phyloP scores from a whole-genome alignment of 1,140 invertebrate genomes.

The Samia ricini region DNA sequence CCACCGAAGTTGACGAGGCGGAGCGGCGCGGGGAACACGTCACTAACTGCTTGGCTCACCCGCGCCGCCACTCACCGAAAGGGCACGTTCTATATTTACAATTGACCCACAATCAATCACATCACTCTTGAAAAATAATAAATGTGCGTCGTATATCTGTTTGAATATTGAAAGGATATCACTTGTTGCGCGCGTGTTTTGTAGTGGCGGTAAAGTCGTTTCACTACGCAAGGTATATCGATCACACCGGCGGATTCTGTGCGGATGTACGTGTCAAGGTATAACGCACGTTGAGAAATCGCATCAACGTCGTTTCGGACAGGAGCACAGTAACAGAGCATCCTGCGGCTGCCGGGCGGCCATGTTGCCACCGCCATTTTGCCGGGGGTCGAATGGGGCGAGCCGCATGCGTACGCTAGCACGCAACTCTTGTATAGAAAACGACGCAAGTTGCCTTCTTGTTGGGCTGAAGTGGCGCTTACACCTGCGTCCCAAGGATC shows the following conservation, averaged over 20 bases:
- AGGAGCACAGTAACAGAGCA: constrained; percentile 62
- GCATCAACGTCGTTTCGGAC: constrained; percentile 60
- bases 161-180: constrained; percentile 47
- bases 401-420: constrained; percentile 72
- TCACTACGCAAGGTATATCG: constrained; percentile 47
- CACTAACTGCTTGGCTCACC: constrained; percentile 62
- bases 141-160: constrained; percentile 43
- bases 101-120: constrained; percentile 60
- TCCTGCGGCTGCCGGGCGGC: constrained; percentile 72
- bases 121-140: constrained; percentile 50
- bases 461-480: constrained; percentile 40
- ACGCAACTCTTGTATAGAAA: constrained; percentile 58
- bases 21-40: constrained; percentile 71
- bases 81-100: constrained; percentile 73
- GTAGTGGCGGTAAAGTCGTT: constrained; percentile 34
- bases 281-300: constrained; percentile 46
- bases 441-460: constrained; percentile 53
- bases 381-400: constrained; percentile 67
- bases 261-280: constrained; percentile 52
- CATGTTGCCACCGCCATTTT: constrained; percentile 73
- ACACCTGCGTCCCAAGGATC: constrained; percentile 38
- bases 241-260: constrained; percentile 40
- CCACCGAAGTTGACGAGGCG: constrained; percentile 65
- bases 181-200: constrained; percentile 69
- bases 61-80: constrained; percentile 64